Conservation (phyloP, 2,797 vertebrate genomes). For the Microhierax caerulescens region DNA sequence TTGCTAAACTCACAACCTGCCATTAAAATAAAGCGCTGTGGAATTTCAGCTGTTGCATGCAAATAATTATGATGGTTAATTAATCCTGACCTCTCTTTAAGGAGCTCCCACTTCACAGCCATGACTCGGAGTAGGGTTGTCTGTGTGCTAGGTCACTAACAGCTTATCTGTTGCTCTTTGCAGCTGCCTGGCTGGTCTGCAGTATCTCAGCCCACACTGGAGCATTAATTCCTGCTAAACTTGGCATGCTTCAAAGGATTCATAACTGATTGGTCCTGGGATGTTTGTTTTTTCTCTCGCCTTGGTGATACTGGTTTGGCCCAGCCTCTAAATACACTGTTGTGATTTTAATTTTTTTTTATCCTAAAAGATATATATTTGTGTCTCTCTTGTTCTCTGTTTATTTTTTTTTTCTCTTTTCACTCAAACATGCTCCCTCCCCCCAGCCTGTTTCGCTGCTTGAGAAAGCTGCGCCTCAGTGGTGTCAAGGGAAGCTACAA, state of each 20-base stretch:
- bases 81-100: constrained; percentile 61
- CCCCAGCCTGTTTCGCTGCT: constrained; percentile 92
- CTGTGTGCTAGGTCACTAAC: constrained; percentile 69
- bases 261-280: constrained; percentile 2
- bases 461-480: constrained; percentile 97
- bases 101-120: constrained; percentile 11
- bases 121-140: not conserved
- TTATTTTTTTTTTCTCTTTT: constrained; percentile 42
- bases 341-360: constrained; percentile 29
- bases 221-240: constrained; percentile 55
- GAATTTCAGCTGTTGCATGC: constrained; percentile 54
- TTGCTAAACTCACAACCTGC: not conserved
- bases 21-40: constrained; percentile 23
- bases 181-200: constrained; percentile 66
- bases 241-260: constrained; percentile 65
- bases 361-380: constrained; percentile 26
- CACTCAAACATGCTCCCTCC: constrained; percentile 60
- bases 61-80: constrained; percentile 17
- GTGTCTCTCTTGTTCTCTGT: constrained; percentile 61
- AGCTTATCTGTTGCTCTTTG: constrained; percentile 68
- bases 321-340: constrained; percentile 31
- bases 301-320: constrained; percentile 44
- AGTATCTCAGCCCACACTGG: constrained; percentile 37
- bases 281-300: constrained; percentile 38
- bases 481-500: constrained; percentile 98